These are phyloP conservation scores for Mustelus asterias DNA, from an alignment of 2,113 vertebrate species.

Conservation along the genomic window DNA sequence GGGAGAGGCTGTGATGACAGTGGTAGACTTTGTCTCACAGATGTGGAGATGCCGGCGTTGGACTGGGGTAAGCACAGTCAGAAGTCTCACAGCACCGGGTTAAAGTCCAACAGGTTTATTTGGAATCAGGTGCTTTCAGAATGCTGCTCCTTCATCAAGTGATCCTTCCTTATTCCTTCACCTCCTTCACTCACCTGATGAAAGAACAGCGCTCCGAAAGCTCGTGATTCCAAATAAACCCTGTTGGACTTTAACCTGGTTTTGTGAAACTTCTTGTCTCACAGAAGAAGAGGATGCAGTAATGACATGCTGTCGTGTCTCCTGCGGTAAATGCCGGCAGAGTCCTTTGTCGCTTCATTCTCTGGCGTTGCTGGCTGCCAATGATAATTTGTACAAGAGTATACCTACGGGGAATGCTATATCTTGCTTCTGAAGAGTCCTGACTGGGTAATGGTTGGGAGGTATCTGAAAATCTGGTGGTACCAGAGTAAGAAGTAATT, in stretches of 20 bases:
- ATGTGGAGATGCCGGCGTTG: no score
- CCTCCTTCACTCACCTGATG: no score
- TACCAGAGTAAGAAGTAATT: background rate
- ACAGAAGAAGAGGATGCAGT: background rate
- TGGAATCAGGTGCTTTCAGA: no score
- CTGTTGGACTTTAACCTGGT: no score
- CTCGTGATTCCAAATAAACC: no score
- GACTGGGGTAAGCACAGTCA: no score
- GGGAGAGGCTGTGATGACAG: background rate
- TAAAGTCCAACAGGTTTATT: no score
- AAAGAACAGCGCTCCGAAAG: no score
- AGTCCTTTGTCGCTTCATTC: background rate
- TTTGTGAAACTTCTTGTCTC: no score
- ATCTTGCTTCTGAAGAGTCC: background rate
- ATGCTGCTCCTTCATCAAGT: no score
- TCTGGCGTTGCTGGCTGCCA: background rate
- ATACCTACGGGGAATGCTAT: background rate
- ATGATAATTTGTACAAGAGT: background rate
- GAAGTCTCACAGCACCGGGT: no score
- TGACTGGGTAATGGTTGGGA: background rate
- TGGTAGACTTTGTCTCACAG: background rate
- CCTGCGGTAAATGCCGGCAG: background rate
- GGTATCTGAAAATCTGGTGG: background rate
- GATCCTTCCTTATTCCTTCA: no score
- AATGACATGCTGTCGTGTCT: background rate